phyloP scores from a whole-genome alignment of 2,797 vertebrate genomes.

The Anas flavirostris region DNA sequence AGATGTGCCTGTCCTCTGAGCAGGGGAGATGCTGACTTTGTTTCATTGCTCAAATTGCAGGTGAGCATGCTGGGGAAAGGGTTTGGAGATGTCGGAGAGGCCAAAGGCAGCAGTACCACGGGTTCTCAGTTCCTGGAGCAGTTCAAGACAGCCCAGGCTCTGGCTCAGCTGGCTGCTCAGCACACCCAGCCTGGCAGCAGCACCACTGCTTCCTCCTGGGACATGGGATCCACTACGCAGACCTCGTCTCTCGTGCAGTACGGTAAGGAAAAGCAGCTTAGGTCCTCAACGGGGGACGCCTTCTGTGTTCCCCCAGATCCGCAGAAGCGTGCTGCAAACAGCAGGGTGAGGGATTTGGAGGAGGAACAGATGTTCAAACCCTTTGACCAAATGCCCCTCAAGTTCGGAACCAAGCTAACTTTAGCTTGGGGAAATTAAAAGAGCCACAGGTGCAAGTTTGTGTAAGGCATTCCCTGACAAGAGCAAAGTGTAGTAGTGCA shows the following conservation, averaged over 20 bases:
- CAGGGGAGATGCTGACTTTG: fast-evolving
- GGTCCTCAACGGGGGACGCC: fast-evolving
- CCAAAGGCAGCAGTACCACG: conserved; percentile 89
- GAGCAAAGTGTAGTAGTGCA: not conserved
- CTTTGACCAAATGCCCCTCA: not conserved
- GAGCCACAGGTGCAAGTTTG: not conserved
- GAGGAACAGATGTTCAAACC: not conserved
- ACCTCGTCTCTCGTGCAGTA: conserved; percentile 89
- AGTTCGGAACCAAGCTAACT: not conserved
- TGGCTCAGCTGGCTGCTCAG: conserved; percentile 96
- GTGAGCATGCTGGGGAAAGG: conserved; percentile 93
- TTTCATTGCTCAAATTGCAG: conserved; percentile 24
- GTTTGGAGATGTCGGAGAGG: conserved; percentile 92
- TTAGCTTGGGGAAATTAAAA: not conserved
- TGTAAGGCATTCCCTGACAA: not conserved
- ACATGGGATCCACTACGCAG: conserved; percentile 81
- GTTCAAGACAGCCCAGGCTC: conserved; percentile 96
- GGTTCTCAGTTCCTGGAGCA: conserved; percentile 98
- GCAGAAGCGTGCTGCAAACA: fast-evolving
- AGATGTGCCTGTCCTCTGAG: not conserved
- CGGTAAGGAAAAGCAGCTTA: conserved; percentile 77
- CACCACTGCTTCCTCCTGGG: conserved; percentile 87
- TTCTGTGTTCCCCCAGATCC: not conserved
- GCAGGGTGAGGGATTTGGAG: not conserved
- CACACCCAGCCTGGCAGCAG: conserved; percentile 85